Base-by-base conservation (phyloP, 2,888 invertebrate genomes). In the Trissolcus japonicus region DNA sequence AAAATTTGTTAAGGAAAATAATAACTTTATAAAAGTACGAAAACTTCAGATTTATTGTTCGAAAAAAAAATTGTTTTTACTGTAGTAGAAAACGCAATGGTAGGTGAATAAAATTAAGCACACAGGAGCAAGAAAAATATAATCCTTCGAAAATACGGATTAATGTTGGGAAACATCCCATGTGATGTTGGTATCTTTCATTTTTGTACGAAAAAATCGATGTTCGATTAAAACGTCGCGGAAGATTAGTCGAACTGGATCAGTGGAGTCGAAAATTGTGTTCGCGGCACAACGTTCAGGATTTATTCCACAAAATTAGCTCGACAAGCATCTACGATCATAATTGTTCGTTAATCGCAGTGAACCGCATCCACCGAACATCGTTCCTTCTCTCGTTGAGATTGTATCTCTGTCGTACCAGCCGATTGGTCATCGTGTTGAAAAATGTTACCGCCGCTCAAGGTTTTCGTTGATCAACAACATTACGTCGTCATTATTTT, bases 281-380 rank as follows among this genome's bases (percentile, higher is more conserved):
- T 68, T 65, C 66, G 60, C 72, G 57, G 40, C 25, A n/a, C n/a
- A 57, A 69, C 73, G 67, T 63, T 74, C 74, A 63, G 53, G 83
- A 86, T 85, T 86, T 85, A 86, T 86, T 84, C 84, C 82, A 80
- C 78, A 82, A 84, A 85, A 86, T 86, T 86, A 86, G 81, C 80
- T 63, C 82, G 85, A 85, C 84, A 83, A 86, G 81, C 78, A 82
- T 82, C 80, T 75, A 78, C 79, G 81, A 85, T 85, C 83, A 86
- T 86, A 85, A 86, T 85, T 82, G 84, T 83, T 81, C 84, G 85
- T 85, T 86, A 86, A 86, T 86, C 83, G 85, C 80, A 60, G 67
- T 29, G 73, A 78, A 67, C 76, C 72, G 79, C 79, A 80, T 82
- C 80, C 75, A 75, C 48, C 67, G 35, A 66, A 53, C 61, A 66